Base-by-base conservation (phyloP, 2,888 invertebrate species). In the Ochropacha duplaris region DNA sequence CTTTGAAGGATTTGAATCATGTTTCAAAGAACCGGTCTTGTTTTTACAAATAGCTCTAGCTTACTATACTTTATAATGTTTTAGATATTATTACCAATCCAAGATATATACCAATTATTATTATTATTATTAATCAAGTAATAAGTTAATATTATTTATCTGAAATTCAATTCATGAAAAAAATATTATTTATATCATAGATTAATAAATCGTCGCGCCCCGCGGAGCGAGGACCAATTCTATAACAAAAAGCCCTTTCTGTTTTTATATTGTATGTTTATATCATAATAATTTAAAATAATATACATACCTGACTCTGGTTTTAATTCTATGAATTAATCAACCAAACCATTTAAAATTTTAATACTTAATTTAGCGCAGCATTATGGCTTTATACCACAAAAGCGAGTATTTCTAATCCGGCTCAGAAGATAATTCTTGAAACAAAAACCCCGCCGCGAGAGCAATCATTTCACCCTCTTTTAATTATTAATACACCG, bases 401-500 rank as follows among this genome's bases (percentile, higher is more conserved):
- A 19, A 16, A 52, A 19, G 19, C n/a, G 57, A 62, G 56, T 65
- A 67, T 64, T 66, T 61, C 57, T 44, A 70, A 75, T 68, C 66
- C 72, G 71, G 79, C 79, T 87, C 77, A 78, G 63, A 55, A 76
- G 79, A 81, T 84, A 81, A 84, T 81, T 76, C 81, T 76, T 71
- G 65, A 76, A 80, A 83, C 79, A 86, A 86, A 81, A 86, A 78
- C 77, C 78, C 64, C 68, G 60, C 69, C 78, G 44, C 44, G 44
- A 36, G 44, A 44, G 81, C 82, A 76, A 83, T 78, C 74, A 74
- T 79, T 82, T 76, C 77, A 76, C 84, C 87, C 84, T 81, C 76
- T 79, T 81, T 87, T 88, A 85, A 89, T 88, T 87, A 89, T 87
- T 86, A 88, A 88, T 87, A 83, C 79, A 74, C 82, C 76, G 76